Evolutionary conservation across 1,140 invertebrate genomes (phyloP).

Genomic region (Babylonia areolata): DNA sequence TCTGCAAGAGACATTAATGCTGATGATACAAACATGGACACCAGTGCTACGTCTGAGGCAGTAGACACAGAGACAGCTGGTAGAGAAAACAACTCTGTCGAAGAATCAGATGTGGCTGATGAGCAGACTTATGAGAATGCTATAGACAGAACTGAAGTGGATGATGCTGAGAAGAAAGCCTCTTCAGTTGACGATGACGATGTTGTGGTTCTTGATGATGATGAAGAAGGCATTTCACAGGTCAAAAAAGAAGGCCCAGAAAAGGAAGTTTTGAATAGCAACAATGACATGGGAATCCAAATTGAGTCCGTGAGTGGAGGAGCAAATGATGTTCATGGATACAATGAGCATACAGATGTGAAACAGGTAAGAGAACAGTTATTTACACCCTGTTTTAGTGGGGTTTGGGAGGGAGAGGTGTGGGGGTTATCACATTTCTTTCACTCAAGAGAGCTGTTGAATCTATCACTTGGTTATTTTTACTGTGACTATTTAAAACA

Average conservation of each 20-base stretch:
- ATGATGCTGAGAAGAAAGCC: conserved; percentile 23
- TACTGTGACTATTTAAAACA: too few species aligned
- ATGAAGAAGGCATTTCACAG: conserved; percentile 41
- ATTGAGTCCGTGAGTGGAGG: conserved; percentile 59
- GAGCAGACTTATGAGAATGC: neutral
- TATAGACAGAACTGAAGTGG: neutral
- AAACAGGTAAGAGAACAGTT: too few species aligned
- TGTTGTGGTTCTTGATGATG: conserved; percentile 48
- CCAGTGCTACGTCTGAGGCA: neutral
- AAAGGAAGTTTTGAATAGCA: conserved; percentile 27
- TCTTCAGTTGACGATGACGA: conserved; percentile 63
- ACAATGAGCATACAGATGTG: neutral
- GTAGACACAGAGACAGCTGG: neutral
- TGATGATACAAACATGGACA: neutral
- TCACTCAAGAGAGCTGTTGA: too few species aligned
- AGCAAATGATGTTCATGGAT: conserved; percentile 41
- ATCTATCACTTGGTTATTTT: too few species aligned
- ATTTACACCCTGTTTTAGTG: too few species aligned
- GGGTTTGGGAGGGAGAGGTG: too few species aligned
- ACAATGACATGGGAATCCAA: conserved; percentile 54
- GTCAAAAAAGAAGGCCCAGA: conserved; percentile 40
- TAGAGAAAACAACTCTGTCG: neutral
- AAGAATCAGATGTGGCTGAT: neutral
- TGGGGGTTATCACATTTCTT: too few species aligned
- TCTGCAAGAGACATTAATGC: neutral